A percentile compares a stretch with the other conserved stretches of the same genome.
Evolutionary conservation across 2,888 invertebrate species (phyloP).

Genomic region (Drosophila testacea): DNA sequence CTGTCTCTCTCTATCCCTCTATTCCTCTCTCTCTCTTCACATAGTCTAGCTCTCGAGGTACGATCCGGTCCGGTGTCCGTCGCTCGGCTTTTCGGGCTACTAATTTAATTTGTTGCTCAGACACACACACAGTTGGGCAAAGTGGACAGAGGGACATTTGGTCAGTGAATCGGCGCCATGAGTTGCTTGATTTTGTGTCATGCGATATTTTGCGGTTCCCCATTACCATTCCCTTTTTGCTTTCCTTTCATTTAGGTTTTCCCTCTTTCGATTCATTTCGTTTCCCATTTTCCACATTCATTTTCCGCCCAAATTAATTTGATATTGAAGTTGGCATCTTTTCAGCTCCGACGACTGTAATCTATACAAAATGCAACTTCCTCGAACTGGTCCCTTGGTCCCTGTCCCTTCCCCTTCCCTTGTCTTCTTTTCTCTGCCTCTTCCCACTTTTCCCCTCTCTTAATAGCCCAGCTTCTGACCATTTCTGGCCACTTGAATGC

Average conservation of each 20-base stretch:
- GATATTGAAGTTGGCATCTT: slow-evolving; percentile 58
- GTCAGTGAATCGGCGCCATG: slow-evolving; percentile 66
- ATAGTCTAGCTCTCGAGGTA: slow-evolving; percentile 11
- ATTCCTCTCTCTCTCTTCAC: neutral
- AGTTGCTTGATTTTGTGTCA: slow-evolving; percentile 75
- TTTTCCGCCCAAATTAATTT: slow-evolving; percentile 77
- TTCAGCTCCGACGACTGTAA: slow-evolving; percentile 49
- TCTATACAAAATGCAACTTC: slow-evolving; percentile 45
- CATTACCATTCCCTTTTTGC: neutral
- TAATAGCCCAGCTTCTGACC: slow-evolving; percentile 22
- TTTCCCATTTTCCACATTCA: slow-evolving; percentile 44
- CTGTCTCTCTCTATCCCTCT: neutral
- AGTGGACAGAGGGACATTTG: slow-evolving; percentile 16
- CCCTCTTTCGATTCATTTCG: slow-evolving; percentile 6
- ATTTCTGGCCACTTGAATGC: slow-evolving; percentile 46
- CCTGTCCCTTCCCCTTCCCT: neutral
- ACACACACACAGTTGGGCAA: neutral
- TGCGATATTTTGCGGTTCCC: slow-evolving; percentile 68
- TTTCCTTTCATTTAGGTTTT: slow-evolving; percentile 8
- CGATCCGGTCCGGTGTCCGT: slow-evolving; percentile 7
- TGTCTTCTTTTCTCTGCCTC: neutral
- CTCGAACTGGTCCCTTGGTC: neutral
- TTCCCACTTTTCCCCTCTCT: neutral
- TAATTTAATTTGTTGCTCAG: slow-evolving; percentile 71
- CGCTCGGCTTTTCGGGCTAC: slow-evolving; percentile 46